phyloP scores from a whole-genome alignment of 1,140 invertebrate genomes.

The Bombus superbus region DNA sequence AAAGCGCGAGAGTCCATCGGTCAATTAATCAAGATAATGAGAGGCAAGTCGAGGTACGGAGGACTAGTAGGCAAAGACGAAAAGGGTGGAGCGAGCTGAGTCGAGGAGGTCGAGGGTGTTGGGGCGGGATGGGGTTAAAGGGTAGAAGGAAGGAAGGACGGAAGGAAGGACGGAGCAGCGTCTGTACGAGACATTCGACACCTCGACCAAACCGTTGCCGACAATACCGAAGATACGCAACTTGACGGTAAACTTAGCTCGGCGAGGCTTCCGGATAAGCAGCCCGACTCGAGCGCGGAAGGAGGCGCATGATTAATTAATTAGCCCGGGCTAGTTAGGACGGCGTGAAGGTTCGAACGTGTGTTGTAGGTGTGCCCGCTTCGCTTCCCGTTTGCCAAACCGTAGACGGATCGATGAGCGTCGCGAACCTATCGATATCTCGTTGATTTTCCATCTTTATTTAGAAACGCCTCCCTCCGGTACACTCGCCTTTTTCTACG shows the following conservation, averaged over 20 bases:
- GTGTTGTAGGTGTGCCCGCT: slow-evolving; percentile 35
- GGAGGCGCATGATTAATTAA: slow-evolving; percentile 81
- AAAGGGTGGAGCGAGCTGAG: slow-evolving; percentile 56
- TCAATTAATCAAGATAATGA: slow-evolving; percentile 84
- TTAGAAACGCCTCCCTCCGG: neutral
- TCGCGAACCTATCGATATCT: slow-evolving; percentile 6
- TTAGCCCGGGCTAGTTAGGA: slow-evolving; percentile 80
- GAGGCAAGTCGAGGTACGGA: slow-evolving; percentile 74
- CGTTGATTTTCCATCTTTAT: neutral
- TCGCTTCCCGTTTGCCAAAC: slow-evolving; percentile 50
- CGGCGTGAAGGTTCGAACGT: slow-evolving; percentile 51
- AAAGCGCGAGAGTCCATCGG: slow-evolving; percentile 75
- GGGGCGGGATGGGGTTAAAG: neutral
- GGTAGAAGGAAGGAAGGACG: slow-evolving; percentile 66
- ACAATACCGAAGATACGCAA: slow-evolving; percentile 82
- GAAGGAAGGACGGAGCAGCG: slow-evolving; percentile 61
- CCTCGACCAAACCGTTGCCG: slow-evolving; percentile 75
- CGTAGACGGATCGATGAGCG: slow-evolving; percentile 51
- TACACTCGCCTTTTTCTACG: neutral
- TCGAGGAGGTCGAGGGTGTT: slow-evolving; percentile 20
- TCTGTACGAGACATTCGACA: slow-evolving; percentile 81
- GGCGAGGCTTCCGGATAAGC: slow-evolving; percentile 80
- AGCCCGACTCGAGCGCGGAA: slow-evolving; percentile 76
- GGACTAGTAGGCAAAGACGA: slow-evolving; percentile 58
- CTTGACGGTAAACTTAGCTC: slow-evolving; percentile 80